Evolutionary conservation across 2,888 invertebrate genomes (phyloP), one percentile per base, ranked within the genome.

Genomic region (Stenotaenia linearis): DNA sequence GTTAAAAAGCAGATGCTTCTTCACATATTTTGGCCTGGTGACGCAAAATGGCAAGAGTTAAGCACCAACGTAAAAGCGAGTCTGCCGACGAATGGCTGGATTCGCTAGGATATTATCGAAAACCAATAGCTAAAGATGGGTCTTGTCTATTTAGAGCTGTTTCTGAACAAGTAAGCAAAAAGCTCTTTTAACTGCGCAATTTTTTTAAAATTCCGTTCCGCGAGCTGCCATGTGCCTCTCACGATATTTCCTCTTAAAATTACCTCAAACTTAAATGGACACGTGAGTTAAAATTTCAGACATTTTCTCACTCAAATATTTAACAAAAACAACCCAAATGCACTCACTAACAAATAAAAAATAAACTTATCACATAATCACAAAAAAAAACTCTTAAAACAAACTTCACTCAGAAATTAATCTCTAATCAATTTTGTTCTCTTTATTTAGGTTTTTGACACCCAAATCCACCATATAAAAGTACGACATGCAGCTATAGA

Each of bases 141-240:
- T 93, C 93, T 81, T 95, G 94, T 85, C 88, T 97, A 76, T 97
- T 96, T 87, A 90, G 96, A 83, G 93, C 93, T 12, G 91, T 95
- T 78, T 92, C 96, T 45, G 96, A 97, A 87, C 95, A 95, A 87
- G 87, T 87, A 82, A 79, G 78, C 32, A 75, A 79, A 32, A 35
- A 32, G 25, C 10, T 10, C 12, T 74, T 18, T 78, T 79, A 75
- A 79, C 30, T 25, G 30, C 21, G n/a, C 28, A 25, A 61, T 78
- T 56, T 9, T 45, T 45, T 78, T 45, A 21, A 3, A 15, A 15
- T 45, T n/a, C n/a, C n/a, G 4, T 45, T 45, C n/a, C n/a, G 1
- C 45, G 18, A 45, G 45, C 18, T 45, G 18, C 45, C 45, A 45
- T 45, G 45, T 45, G 45, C 45, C 45, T 40, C 15, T 32, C 32